Evolutionary conservation across 1,140 invertebrate genomes (phyloP).

Genomic region (Penaeus chinensis): DNA sequence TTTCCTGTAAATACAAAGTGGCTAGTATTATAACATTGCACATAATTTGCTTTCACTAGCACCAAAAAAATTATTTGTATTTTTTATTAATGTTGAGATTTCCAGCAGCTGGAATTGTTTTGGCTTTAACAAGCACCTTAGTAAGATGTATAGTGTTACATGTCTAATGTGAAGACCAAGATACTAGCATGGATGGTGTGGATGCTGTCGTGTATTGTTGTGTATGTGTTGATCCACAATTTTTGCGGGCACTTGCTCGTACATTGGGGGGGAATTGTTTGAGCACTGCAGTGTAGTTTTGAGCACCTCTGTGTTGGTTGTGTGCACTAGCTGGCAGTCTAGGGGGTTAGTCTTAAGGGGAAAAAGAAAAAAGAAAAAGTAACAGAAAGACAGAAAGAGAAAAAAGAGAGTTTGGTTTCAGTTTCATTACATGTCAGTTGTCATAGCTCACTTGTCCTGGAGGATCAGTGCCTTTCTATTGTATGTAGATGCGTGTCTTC

Average conservation of each 20-base stretch:
- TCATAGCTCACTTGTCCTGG: no score
- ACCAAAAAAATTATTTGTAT: slow-evolving; percentile 7
- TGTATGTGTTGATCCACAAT: slow-evolving; percentile 20
- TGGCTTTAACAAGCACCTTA: no score
- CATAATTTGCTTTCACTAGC: slow-evolving; percentile 20
- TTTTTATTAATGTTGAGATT: slow-evolving; percentile 6
- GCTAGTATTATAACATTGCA: slow-evolving; percentile 26
- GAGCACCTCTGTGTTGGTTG: slow-evolving; percentile 31
- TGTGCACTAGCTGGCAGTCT: slow-evolving; percentile 13
- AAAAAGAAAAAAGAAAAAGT: no score
- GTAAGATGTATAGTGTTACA: background rate
- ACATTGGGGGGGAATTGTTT: background rate
- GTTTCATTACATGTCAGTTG: no score
- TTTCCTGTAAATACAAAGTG: slow-evolving; percentile 18
- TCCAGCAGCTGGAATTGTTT: background rate
- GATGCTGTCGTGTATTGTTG: slow-evolving; percentile 28
- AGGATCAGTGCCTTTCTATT: no score
- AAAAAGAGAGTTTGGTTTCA: no score
- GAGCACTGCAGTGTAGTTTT: slow-evolving; percentile 23
- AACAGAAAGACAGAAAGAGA: no score
- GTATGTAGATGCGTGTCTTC: no score
- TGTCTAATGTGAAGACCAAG: background rate
- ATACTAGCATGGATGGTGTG: slow-evolving; percentile 38
- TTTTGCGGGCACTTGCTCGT: background rate
- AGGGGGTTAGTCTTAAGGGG: background rate